Base-by-base conservation (phyloP, 2,797 vertebrate genomes). In the Sphaeramia orbicularis region DNA sequence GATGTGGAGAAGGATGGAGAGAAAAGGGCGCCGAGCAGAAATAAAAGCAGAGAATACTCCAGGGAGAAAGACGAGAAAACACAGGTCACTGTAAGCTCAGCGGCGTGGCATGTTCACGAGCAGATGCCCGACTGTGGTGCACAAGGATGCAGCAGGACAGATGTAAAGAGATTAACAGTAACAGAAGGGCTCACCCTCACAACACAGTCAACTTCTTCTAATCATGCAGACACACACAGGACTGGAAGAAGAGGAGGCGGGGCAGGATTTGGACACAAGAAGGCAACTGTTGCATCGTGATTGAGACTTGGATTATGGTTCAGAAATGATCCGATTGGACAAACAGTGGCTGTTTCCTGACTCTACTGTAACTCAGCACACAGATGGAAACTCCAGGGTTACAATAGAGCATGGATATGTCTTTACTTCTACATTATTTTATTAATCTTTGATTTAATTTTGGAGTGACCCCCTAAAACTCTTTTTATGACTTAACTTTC, bases 91-190 rank as follows among this genome's bases (percentile, higher is more conserved):
- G 3, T 60, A 51, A 69, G 48, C 65, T 40, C 35, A 45, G 48
- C 62, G 49, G 48, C 9, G 27, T 9, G 61, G 19, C 15, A 18
- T 11, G 44, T 14, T 42, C 53, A 43, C 37, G 48, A 81, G 62
- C 74, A 64, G 74, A 76, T 67, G 64, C 21, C 49, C 72, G 2
- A 5, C 67, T 64, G 71, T 62, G 40, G 71, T 76, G 65, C 86
- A 80, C 59, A 50, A 77, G 47, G 62, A 80, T 49, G 61, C 43
- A 69, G 65, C 21, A 32, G 59, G 80, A 52, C 79, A 81, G 80
- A 84, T 83, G 81, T 77, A 48, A 65, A 88, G 74, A 81, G 87
- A 89, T 90, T 86, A 90, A 47, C 41, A 27, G 66, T 1, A 75
- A 69, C 83, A 84, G 74, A 80, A 78, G 80, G 66, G 58, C 45